A percentile compares a stretch with the other conserved stretches of the same genome.
phyloP scores from a whole-genome alignment of 2,888 invertebrate genomes.

The Clivina fossor region DNA sequence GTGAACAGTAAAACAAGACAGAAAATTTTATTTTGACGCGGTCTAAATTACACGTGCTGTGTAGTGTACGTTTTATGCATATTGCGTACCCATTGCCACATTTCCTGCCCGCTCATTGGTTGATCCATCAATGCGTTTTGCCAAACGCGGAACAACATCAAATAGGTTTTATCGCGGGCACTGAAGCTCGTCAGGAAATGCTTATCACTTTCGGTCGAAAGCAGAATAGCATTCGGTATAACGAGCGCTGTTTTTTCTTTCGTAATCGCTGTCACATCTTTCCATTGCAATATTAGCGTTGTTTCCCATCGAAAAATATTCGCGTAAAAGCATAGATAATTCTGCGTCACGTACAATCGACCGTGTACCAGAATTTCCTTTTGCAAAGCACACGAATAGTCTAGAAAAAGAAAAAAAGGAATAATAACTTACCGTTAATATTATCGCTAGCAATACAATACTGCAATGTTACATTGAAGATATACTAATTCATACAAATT shows the following conservation, averaged over 20 bases:
- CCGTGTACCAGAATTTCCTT: slow-evolving; percentile 96
- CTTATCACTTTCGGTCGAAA: slow-evolving; percentile 79
- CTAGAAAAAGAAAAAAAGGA: slow-evolving; percentile 57
- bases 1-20: too few relatives aligned
- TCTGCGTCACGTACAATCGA: slow-evolving; percentile 91
- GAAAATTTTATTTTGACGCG: too few relatives aligned
- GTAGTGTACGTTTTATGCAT: too few relatives aligned
- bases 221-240: slow-evolving; percentile 94
- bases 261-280: slow-evolving; percentile 89
- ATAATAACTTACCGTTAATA: slow-evolving; percentile 9
- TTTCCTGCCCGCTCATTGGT: slow-evolving; percentile 77
- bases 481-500: too few relatives aligned
- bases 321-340: slow-evolving; percentile 95
- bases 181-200: slow-evolving; percentile 94
- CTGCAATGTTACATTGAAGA: too few relatives aligned
- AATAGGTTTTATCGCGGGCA: slow-evolving; percentile 89
- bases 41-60: too few relatives aligned
- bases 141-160: slow-evolving; percentile 95
- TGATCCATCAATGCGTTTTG: slow-evolving; percentile 93
- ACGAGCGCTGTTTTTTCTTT: slow-evolving; percentile 93
- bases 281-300: slow-evolving; percentile 79
- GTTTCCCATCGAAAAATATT: slow-evolving; percentile 98
- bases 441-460: too few relatives aligned
- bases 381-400: slow-evolving; percentile 96
- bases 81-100: slow-evolving; percentile 80